phyloP scores from a whole-genome alignment of 2,113 vertebrate species.

The Dipodomys stephensi region DNA sequence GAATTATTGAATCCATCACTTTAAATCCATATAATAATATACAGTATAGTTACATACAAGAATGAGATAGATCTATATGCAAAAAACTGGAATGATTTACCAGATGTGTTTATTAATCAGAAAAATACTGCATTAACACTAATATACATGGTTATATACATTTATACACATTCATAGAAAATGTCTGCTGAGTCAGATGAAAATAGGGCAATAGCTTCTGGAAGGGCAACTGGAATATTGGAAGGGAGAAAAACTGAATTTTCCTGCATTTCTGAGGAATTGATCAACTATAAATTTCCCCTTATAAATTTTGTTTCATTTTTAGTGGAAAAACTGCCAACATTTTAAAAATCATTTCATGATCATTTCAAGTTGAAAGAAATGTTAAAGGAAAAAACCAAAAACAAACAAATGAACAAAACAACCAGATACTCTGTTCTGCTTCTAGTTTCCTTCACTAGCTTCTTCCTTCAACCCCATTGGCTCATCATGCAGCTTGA shows the following conservation, averaged over 20 bases:
- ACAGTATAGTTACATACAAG: background rate
- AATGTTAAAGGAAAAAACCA: constrained; percentile 1
- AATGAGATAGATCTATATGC: background rate
- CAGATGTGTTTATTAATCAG: background rate
- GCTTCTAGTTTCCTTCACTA: background rate
- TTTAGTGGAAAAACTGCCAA: background rate
- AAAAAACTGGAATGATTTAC: constrained; percentile 32
- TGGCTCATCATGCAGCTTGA: background rate
- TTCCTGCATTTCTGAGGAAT: background rate
- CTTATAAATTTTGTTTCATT: background rate
- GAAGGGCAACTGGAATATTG: background rate
- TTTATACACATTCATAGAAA: background rate
- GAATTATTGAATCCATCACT: constrained; percentile 38
- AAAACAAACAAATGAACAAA: background rate
- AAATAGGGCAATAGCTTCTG: background rate
- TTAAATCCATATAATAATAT: background rate
- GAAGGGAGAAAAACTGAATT: background rate
- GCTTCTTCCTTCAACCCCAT: background rate
- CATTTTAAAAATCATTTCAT: background rate
- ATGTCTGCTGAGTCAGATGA: constrained; percentile 28
- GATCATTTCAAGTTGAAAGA: constrained; percentile 8
- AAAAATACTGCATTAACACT: background rate
- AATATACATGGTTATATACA: background rate
- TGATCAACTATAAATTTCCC: background rate
- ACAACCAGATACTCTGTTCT: background rate